These are phyloP conservation scores for Cancer borealis DNA, from an alignment of 2,888 invertebrate genomes.

Conservation along the genomic window DNA sequence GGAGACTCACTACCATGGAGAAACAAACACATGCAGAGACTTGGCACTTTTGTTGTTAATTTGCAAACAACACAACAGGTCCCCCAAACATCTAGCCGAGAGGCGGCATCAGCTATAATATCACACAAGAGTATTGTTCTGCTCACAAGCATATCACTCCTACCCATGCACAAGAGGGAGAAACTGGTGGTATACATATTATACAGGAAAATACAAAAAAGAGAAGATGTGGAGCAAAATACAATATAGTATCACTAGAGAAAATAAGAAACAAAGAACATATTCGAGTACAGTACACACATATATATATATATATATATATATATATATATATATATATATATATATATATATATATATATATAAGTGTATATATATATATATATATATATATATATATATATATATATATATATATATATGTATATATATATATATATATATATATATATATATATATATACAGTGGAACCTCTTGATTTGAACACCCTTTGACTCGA, in stretches of 20 bases:
- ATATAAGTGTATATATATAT: too few species aligned
- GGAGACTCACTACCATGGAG: conserved; percentile 55
- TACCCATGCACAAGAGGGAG: conserved; percentile 70
- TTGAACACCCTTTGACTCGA: too few species aligned
- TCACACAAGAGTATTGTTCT: conserved; percentile 63
- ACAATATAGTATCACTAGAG: conserved; percentile 40
- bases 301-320: conserved; percentile 42
- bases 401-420: neutral
- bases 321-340: neutral
- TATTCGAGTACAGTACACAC: neutral
- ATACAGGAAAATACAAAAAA: conserved; percentile 59
- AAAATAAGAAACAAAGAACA: neutral
- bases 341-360: neutral
- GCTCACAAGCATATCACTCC: conserved; percentile 68
- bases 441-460: neutral
- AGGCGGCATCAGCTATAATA: conserved; percentile 54
- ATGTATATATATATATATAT: neutral
- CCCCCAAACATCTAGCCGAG: conserved; percentile 47
- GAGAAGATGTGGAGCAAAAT: conserved; percentile 37
- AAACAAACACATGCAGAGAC: conserved; percentile 75
- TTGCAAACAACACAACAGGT: conserved; percentile 70
- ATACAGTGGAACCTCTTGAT: too few species aligned
- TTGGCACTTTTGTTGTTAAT: conserved; percentile 74
- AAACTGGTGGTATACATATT: conserved; percentile 48
- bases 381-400: neutral